phyloP scores from a whole-genome alignment of 2,113 vertebrate species.

The Amazona vittata region DNA sequence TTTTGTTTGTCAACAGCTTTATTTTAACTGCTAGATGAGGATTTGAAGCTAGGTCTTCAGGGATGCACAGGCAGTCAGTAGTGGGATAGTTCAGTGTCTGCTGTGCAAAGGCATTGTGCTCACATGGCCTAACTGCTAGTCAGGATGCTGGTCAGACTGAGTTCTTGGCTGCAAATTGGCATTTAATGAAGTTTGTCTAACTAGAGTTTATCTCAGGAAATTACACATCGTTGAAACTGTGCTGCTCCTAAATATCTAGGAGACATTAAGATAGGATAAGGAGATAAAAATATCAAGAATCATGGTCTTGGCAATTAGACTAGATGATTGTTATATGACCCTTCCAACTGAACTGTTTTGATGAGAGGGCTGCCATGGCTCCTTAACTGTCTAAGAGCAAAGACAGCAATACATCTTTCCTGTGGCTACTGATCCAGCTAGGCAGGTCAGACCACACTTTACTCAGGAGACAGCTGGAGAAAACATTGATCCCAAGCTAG shows the following conservation, averaged over 20 bases:
- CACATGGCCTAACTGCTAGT: not conserved
- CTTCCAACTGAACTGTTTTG: not conserved
- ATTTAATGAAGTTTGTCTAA: not conserved
- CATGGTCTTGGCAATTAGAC: not conserved
- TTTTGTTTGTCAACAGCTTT: not conserved
- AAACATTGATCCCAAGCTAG: not conserved
- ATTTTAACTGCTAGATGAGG: not conserved
- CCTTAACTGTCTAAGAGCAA: not conserved
- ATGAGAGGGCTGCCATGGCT: not conserved
- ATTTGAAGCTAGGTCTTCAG: not conserved
- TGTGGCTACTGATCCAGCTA: not conserved
- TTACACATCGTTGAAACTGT: not conserved
- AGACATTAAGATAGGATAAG: not conserved
- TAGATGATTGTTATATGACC: not conserved
- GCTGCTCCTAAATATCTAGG: not conserved
- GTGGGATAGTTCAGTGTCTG: not conserved
- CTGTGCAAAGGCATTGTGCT: not conserved
- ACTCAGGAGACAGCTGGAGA: not conserved
- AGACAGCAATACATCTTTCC: not conserved
- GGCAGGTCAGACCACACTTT: not conserved
- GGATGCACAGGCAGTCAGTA: not conserved
- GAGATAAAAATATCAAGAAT: not conserved
- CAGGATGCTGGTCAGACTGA: fast-evolving
- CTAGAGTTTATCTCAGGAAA: not conserved
- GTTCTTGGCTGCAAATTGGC: not conserved